Conservation (phyloP, 2,888 invertebrate species). For the Ormyrus rosae region DNA sequence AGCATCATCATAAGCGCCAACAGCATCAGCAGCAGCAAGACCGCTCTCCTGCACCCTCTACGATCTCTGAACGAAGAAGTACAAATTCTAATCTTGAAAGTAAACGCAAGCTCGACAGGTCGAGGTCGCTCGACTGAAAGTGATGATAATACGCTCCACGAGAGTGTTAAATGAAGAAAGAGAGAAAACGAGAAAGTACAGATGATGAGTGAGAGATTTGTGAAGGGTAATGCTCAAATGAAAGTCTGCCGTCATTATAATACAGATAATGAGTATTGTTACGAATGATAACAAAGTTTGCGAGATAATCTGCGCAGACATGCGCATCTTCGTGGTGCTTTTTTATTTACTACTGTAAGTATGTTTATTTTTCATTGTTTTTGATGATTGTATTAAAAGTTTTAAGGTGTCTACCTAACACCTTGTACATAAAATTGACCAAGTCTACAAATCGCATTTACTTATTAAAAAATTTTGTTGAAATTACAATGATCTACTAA, state of each 20-base stretch:
- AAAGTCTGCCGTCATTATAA: conserved; percentile 9
- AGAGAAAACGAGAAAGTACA: too few relatives aligned
- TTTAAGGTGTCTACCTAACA: background rate
- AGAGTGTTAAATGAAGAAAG: background rate
- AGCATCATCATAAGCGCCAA: background rate
- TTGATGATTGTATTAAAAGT: background rate
- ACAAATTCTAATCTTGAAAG: conserved; percentile 72
- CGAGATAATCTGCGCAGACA: conserved; percentile 4
- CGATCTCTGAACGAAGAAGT: conserved; percentile 62
- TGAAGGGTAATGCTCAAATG: background rate
- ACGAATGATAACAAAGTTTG: conserved; percentile 15
- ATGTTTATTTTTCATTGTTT: background rate
- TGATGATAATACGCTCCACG: background rate
- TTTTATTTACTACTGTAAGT: background rate
- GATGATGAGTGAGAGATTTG: background rate
- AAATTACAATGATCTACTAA: too few relatives aligned
- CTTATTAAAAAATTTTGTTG: too few relatives aligned
- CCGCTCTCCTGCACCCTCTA: conserved; percentile 59
- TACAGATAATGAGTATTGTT: conserved; percentile 1
- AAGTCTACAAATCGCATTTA: background rate
- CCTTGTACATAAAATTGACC: conserved; percentile 7
- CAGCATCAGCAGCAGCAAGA: conserved; percentile 58
- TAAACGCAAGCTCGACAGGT: conserved; percentile 74
- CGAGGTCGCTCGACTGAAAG: conserved; percentile 71
- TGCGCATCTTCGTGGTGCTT: conserved; percentile 19